These are phyloP conservation scores for Acromyrmex echinatior DNA, from an alignment of 1,140 invertebrate genomes.

Conservation along the genomic window DNA sequence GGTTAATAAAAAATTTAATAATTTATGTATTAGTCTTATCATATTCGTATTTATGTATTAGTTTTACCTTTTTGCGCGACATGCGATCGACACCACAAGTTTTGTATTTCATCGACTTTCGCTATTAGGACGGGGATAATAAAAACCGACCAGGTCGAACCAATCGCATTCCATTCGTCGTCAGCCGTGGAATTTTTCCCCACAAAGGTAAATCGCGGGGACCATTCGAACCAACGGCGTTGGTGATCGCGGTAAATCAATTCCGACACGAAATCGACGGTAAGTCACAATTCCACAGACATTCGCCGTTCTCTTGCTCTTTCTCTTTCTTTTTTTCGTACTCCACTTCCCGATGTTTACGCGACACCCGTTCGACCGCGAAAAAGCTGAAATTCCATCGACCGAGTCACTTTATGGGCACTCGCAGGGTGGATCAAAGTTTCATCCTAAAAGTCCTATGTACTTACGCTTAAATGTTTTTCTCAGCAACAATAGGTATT, in stretches of 20 bases:
- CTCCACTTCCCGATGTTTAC: background rate
- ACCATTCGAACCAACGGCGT: slow-evolving; percentile 31
- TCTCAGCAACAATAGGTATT: slow-evolving; percentile 54
- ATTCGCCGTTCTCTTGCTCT: slow-evolving; percentile 20
- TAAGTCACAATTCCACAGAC: slow-evolving; percentile 61
- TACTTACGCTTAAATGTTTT: slow-evolving; percentile 58
- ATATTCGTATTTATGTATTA: background rate
- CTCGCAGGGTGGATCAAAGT: slow-evolving; percentile 64
- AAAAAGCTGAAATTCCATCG: slow-evolving; percentile 61
- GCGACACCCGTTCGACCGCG: slow-evolving; percentile 47
- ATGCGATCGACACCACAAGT: background rate
- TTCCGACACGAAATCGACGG: slow-evolving; percentile 47
- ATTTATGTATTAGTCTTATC: background rate
- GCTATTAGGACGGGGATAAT: slow-evolving; percentile 38
- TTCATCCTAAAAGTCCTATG: slow-evolving; percentile 50
- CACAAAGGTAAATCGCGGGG: slow-evolving; percentile 21
- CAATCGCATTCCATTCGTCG: slow-evolving; percentile 71
- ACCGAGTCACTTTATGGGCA: slow-evolving; percentile 55
- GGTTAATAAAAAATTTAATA: background rate
- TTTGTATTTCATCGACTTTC: slow-evolving; percentile 40
- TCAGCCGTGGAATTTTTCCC: slow-evolving; percentile 63
- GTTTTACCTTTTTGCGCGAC: background rate
- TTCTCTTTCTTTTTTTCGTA: background rate
- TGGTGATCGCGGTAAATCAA: slow-evolving; percentile 66
- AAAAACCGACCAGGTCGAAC: slow-evolving; percentile 62